Evolutionary conservation across 2,888 invertebrate genomes (phyloP), one percentile per base, ranked within the genome.

Genomic region (Dicyrtoma fusca): DNA sequence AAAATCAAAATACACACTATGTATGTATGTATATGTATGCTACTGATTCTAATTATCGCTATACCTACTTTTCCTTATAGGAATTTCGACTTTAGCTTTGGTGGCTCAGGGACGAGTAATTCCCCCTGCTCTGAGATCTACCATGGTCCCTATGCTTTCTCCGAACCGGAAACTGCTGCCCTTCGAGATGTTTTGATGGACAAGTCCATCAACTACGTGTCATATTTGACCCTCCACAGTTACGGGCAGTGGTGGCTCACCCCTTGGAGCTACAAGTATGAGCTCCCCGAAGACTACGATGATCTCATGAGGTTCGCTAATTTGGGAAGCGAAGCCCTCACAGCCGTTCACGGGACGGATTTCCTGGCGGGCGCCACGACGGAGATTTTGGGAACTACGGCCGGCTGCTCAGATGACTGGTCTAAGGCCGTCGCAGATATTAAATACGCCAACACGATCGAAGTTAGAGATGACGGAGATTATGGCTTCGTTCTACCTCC

Each of bases 91-190:
- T 59, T 61, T 34, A 59, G 61, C n/a, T 69, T 69, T 47, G 69
- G 69, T 6, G 69, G 59, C 1, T 10, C 59, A 6, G 69, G 69
- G 2, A 61, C 69, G 0, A 59, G 59, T 23, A 11, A 57, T 4
- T 25, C 47, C 10, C 59, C 45, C 13, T 69, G 69, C 23, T 66
- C 66, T 62, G 92, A 92, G 64, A 89, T 89, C 76, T 93, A 88
- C 82, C 88, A 89, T 0, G 93, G 93, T 0, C 87, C 89, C 0
- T 83, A 85, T 21, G 88, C 91, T 1, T 91, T 91, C 82, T 92
- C 92, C 6, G 92, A 93, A 81, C 90, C 91, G 0, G 92, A 93
- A 84, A 90, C 90, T 0, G 85, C 86, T 76, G 89, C 89, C 0
- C 86, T 90, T 44, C 87, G 90, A 0, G 86, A 88, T 75, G 89